These are phyloP conservation scores for Drosophila elegans DNA, from an alignment of 1,140 invertebrate genomes.

Conservation along the genomic window DNA sequence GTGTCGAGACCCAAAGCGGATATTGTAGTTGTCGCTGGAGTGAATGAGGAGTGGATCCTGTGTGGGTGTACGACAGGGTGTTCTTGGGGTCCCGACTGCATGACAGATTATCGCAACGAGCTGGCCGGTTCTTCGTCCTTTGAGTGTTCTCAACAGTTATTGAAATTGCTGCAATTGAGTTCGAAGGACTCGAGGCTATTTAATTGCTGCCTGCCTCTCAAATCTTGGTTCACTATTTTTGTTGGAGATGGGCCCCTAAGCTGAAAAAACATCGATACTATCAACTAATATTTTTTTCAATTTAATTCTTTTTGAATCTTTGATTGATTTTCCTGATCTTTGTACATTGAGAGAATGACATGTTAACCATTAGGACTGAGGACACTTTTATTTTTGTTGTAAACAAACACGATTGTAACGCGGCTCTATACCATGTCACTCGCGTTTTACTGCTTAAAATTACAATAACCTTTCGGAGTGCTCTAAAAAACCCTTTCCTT, in stretches of 20 bases:
- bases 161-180: slow-evolving; percentile 78
- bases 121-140: slow-evolving; percentile 23
- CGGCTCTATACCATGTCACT: too few relatives aligned
- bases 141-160: slow-evolving; percentile 75
- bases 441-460: too few relatives aligned
- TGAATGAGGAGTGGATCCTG: slow-evolving; percentile 13
- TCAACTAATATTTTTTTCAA: too few relatives aligned
- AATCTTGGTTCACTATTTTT: neutral
- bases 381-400: too few relatives aligned
- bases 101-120: slow-evolving; percentile 59
- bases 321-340: too few relatives aligned
- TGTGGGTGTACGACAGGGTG: slow-evolving; percentile 1
- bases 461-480: too few relatives aligned
- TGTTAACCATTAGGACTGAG: too few relatives aligned
- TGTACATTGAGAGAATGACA: too few relatives aligned
- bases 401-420: too few relatives aligned
- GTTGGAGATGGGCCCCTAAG: slow-evolving; percentile 16
- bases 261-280: too few relatives aligned
- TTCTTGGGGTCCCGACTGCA: slow-evolving; percentile 16
- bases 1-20: slow-evolving; percentile 16
- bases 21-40: slow-evolving; percentile 20
- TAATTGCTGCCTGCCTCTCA: slow-evolving; percentile 57
- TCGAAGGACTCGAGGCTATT: slow-evolving; percentile 71
- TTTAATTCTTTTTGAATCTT: too few relatives aligned
- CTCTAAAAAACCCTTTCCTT: too few relatives aligned